phyloP scores from a whole-genome alignment of 2,113 vertebrate species.

The Brachypodius melanocephalos region DNA sequence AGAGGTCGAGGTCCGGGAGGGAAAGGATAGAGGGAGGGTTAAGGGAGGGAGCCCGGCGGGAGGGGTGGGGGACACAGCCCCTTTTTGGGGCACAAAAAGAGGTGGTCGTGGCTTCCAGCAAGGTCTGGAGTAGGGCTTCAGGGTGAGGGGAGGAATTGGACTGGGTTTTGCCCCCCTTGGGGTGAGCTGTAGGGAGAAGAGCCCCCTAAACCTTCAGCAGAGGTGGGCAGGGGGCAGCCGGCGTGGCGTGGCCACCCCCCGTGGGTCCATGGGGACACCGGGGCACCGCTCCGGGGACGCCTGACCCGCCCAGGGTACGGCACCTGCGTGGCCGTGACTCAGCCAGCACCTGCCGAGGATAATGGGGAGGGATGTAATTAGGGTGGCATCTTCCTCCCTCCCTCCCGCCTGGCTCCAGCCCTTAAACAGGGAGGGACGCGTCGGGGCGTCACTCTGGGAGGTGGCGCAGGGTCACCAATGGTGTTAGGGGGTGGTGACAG shows the following conservation, averaged over 20 bases:
- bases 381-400: not conserved
- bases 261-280: fast-evolving
- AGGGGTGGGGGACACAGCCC: not conserved
- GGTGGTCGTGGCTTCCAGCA: not conserved
- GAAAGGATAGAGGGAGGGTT: not conserved
- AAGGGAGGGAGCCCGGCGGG: fast-evolving
- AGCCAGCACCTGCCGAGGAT: not conserved
- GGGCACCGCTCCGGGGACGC: not conserved
- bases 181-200: not conserved
- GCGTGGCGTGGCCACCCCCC: fast-evolving
- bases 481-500: not conserved
- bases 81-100: not conserved
- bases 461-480: not conserved
- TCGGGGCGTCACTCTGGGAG: not conserved
- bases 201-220: not conserved
- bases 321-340: slow-evolving; percentile 5
- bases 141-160: not conserved
- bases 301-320: not conserved
- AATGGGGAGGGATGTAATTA: slow-evolving; percentile 14
- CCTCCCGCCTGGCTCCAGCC: not conserved
- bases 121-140: not conserved
- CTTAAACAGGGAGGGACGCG: not conserved
- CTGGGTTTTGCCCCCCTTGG: not conserved
- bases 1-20: not conserved
- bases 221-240: not conserved